A percentile compares a stretch with the other conserved stretches of the same genome.
Conservation (phyloP, 37 sponge, comb jelly and placozoan genomes). For the Cliona cf. orientalis region DNA sequence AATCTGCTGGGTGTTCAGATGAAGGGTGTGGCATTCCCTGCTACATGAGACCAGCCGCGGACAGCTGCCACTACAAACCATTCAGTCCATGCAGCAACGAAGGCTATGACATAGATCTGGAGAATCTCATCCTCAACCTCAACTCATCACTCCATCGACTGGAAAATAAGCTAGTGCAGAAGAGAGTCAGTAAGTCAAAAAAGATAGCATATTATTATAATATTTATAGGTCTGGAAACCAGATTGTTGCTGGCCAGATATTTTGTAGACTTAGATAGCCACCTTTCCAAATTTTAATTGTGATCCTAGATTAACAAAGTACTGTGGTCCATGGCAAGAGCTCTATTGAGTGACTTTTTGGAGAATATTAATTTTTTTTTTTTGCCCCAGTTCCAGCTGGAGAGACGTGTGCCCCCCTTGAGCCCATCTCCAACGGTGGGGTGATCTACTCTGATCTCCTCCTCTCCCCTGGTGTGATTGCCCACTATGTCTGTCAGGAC, state of each 20-base stretch:
- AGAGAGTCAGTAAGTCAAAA: conserved; percentile 31
- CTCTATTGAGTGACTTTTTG: not conserved
- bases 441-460: conserved; percentile 29
- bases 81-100: not conserved
- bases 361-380: not conserved
- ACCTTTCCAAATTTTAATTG: too few relatives aligned
- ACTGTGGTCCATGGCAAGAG: too few relatives aligned
- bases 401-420: not conserved
- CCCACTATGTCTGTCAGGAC: conserved; percentile 21
- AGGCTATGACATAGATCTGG: not conserved
- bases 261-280: too few relatives aligned
- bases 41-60: conserved; percentile 14
- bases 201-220: too few relatives aligned
- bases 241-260: too few relatives aligned
- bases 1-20: conserved; percentile 32
- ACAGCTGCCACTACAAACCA: conserved; percentile 15
- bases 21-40: conserved; percentile 35
- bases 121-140: not conserved
- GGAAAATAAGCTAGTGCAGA: conserved; percentile 20
- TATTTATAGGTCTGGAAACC: too few relatives aligned
- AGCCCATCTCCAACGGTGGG: conserved; percentile 2
- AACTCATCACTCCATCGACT: conserved; percentile 6
- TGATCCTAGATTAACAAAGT: too few relatives aligned
- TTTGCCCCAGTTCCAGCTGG: conserved; percentile 15
- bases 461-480: conserved; percentile 16